These are phyloP conservation scores for Melipona bicolor DNA, from an alignment of 2,888 invertebrate genomes.

Conservation along the genomic window DNA sequence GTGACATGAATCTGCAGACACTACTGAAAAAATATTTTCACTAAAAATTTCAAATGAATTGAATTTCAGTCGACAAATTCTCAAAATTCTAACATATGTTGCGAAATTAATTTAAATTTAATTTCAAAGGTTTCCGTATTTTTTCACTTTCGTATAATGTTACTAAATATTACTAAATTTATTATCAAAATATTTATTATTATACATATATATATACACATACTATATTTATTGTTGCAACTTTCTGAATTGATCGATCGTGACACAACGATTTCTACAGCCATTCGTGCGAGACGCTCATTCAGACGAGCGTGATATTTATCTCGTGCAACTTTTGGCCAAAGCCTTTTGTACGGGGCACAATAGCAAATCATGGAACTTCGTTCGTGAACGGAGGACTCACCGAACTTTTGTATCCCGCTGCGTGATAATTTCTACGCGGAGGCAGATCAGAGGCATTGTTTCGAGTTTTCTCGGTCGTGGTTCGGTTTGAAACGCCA, in stretches of 20 bases:
- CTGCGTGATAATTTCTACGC: slow-evolving; percentile 4
- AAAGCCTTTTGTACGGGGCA: background rate
- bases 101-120: no score
- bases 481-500: background rate
- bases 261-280: background rate
- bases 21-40: no score
- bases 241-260: background rate
- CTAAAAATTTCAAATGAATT: no score
- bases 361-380: slow-evolving; percentile 12
- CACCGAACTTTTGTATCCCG: background rate
- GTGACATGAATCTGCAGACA: no score
- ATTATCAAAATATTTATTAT: no score
- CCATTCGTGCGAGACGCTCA: background rate
- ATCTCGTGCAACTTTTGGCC: background rate
- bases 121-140: no score
- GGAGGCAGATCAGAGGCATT: slow-evolving; percentile 25
- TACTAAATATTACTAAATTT: no score
- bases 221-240: no score
- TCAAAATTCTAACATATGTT: no score
- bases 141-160: no score
- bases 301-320: background rate
- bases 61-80: no score
- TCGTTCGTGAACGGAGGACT: background rate
- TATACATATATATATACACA: no score
- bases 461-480: slow-evolving; percentile 19